Conservation (phyloP, 1,140 invertebrate genomes). For the Listronotus oregonensis region DNA sequence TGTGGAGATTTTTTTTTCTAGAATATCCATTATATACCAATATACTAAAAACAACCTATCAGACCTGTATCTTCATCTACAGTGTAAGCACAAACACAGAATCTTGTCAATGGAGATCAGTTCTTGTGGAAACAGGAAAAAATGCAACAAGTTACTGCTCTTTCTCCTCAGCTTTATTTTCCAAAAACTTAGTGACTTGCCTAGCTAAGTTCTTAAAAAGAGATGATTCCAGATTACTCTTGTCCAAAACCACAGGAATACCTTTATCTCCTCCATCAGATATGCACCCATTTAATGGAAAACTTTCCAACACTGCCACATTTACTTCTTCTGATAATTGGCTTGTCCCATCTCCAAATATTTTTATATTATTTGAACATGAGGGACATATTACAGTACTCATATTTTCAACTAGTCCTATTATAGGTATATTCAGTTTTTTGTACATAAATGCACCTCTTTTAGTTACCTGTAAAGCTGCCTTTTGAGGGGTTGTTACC, state of each 20-base stretch:
- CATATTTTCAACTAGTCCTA: slow-evolving; percentile 89
- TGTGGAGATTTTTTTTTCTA: too few species aligned
- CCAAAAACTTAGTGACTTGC: slow-evolving; percentile 60
- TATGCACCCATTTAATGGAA: slow-evolving; percentile 76
- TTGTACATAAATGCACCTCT: slow-evolving; percentile 81
- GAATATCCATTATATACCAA: too few species aligned
- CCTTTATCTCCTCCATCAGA: slow-evolving; percentile 74
- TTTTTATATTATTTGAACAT: slow-evolving; percentile 66
- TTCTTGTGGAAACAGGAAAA: too few species aligned
- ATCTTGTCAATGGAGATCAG: too few species aligned
- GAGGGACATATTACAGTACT: slow-evolving; percentile 71
- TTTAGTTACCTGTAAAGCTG: slow-evolving; percentile 79
- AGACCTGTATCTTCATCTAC: too few species aligned
- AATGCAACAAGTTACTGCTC: too few species aligned
- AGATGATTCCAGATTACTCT: slow-evolving; percentile 63
- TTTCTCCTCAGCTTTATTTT: slow-evolving; percentile 48
- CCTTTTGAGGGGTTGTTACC: slow-evolving; percentile 84
- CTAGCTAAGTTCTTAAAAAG: slow-evolving; percentile 63
- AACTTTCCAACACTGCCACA: slow-evolving; percentile 67
- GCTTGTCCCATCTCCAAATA: slow-evolving; percentile 66
- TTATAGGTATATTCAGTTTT: slow-evolving; percentile 77
- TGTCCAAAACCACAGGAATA: slow-evolving; percentile 74
- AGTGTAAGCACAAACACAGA: too few species aligned
- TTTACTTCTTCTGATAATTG: slow-evolving; percentile 62
- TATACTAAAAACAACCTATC: too few species aligned